phyloP scores from a whole-genome alignment of 2,113 vertebrate species.

The Lasiurus cinereus region DNA sequence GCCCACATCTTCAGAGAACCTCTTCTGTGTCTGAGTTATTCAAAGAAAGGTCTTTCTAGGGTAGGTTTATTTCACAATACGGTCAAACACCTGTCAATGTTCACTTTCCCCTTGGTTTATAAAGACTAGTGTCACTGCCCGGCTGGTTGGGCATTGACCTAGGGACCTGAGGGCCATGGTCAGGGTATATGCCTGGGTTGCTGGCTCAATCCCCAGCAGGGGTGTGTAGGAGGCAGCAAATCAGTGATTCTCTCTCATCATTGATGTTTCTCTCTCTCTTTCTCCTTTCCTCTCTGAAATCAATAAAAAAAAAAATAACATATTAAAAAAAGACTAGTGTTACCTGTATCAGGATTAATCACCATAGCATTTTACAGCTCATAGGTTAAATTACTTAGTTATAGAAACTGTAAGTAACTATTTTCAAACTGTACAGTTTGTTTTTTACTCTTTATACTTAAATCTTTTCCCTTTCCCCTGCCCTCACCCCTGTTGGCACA shows the following conservation, averaged over 20 bases:
- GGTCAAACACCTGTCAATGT: not conserved
- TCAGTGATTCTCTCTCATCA: too few species aligned
- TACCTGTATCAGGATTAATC: not conserved
- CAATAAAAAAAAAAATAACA: too few species aligned
- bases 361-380: constrained; percentile 5
- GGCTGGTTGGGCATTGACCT: too few species aligned
- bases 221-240: too few species aligned
- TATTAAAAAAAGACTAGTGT: not conserved
- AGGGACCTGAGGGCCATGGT: too few species aligned
- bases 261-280: too few species aligned
- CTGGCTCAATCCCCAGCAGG: too few species aligned
- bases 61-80: constrained; percentile 43
- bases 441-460: constrained; percentile 39
- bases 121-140: not conserved
- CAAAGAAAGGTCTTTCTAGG: constrained; percentile 6
- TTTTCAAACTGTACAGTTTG: constrained; percentile 34
- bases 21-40: constrained; percentile 44
- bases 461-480: not conserved
- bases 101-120: constrained; percentile 34
- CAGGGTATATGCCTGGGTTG: too few species aligned
- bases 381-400: not conserved
- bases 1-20: constrained; percentile 21
- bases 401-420: constrained; percentile 26
- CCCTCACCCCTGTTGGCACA: not conserved
- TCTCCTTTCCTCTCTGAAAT: too few species aligned